These are phyloP conservation scores for Telmatochromis brichardi DNA, from an alignment of 2,113 vertebrate species.

Conservation along the genomic window DNA sequence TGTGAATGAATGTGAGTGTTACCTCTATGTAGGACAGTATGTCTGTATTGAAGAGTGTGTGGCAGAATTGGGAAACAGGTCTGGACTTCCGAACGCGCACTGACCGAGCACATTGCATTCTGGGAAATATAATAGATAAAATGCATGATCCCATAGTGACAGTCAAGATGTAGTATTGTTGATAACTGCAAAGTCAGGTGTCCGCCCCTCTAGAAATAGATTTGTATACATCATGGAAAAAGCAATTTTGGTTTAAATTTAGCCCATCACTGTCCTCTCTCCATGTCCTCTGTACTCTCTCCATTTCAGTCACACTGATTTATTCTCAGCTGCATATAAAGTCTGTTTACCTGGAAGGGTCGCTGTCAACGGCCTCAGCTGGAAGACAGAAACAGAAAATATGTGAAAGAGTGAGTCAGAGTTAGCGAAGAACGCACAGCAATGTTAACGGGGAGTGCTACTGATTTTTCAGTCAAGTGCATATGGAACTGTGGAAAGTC, in stretches of 20 bases:
- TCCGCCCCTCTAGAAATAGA: background rate
- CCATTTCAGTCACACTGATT: slow-evolving; percentile 14
- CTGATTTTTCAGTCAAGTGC: background rate
- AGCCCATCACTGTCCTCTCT: background rate
- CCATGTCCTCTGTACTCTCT: slow-evolving; percentile 38
- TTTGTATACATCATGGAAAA: background rate
- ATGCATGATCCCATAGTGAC: background rate
- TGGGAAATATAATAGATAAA: slow-evolving; percentile 70
- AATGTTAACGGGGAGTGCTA: background rate
- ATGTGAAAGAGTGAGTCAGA: background rate
- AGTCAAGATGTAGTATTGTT: background rate
- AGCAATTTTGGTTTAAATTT: background rate
- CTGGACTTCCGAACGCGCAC: slow-evolving; percentile 71
- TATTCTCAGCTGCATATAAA: background rate
- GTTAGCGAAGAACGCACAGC: background rate
- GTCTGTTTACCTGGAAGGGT: slow-evolving; percentile 70
- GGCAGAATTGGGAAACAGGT: slow-evolving; percentile 77
- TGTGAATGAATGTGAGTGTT: slow-evolving; percentile 34
- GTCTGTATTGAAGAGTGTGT: slow-evolving; percentile 83
- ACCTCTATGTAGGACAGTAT: slow-evolving; percentile 81
- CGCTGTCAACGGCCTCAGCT: slow-evolving; percentile 75
- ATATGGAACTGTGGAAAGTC: background rate
- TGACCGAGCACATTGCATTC: slow-evolving; percentile 71
- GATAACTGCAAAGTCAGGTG: background rate
- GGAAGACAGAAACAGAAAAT: slow-evolving; percentile 13